Evolutionary conservation across 2,888 invertebrate species (phyloP), one percentile per base, ranked within the genome.

Genomic region (Hydraecia micacea): DNA sequence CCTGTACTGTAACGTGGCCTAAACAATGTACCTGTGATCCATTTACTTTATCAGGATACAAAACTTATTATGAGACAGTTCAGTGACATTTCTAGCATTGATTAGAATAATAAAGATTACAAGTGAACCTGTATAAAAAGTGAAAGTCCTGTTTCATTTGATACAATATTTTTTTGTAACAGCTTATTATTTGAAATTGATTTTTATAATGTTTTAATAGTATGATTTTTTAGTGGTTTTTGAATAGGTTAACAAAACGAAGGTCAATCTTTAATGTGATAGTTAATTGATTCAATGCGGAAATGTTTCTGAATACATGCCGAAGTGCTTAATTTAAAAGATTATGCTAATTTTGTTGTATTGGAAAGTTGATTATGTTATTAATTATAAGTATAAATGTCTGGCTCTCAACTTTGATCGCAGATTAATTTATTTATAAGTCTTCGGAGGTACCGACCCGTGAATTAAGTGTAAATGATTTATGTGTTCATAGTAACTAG

Each of bases 391-490:
- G 90, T 88, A 86, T 89, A 93, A 91, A 91, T 93, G 91, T 90
- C 90, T 91, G 91, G 94, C 94, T 94, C 94, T 94, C 94, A 92
- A 88, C 87, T 86, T 87, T 87, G 83, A 85, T 75, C 83, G 81
- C 85, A 83, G 85, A 88, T 90, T 89, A 82, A 83, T 90, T 89
- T 86, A 89, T 88, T 88, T 84, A 81, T 84, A 84, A 81, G 79
- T 87, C 28, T 88, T 86, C 87, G 87, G 88, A 87, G 85, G 74
- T 75, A 69, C 13, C 67, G 80, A 74, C 79, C 62, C 66, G 67
- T 84, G 67, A 68, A 77, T 67, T 74, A 66, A 69, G 28, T 65
- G 73, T 63, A 28, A 65, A 32, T 18, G 18, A 60, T 68, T 28
- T 32, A 32, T 69, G 42, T 73, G n/a, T 69, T 69, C 5, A 55